phyloP scores from a whole-genome alignment of 2,113 vertebrate species.

The Ardeotis arabs region DNA sequence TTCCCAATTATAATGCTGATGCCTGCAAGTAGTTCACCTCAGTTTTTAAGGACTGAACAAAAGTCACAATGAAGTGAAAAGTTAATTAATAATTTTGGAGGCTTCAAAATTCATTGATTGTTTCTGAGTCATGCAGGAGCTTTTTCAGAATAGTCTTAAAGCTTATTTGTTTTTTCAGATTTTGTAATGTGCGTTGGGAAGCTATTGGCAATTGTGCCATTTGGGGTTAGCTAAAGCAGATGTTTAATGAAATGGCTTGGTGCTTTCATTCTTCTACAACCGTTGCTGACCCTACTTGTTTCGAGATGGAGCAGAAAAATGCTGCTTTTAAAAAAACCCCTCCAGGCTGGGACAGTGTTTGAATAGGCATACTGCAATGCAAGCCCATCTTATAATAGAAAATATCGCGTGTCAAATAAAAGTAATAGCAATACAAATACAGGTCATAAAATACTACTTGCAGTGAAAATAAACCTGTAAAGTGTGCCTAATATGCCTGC shows the following conservation, averaged over 20 bases:
- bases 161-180: not conserved
- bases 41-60: not conserved
- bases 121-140: not conserved
- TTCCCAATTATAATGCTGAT: not conserved
- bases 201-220: not conserved
- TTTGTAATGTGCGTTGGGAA: not conserved
- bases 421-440: not conserved
- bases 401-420: not conserved
- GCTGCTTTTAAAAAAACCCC: not conserved
- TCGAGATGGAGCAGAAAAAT: not conserved
- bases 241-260: not conserved
- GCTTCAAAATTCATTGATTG: not conserved
- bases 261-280: not conserved
- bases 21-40: not conserved
- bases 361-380: not conserved
- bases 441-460: not conserved
- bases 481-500: not conserved
- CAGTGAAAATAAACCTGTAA: not conserved
- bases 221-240: not conserved
- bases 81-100: not conserved
- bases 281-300: not conserved
- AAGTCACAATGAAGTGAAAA: not conserved
- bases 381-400: not conserved
- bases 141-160: not conserved
- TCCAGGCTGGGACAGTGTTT: not conserved